phyloP scores from a whole-genome alignment of 1,140 invertebrate species.

The Palaemon carinicauda region DNA sequence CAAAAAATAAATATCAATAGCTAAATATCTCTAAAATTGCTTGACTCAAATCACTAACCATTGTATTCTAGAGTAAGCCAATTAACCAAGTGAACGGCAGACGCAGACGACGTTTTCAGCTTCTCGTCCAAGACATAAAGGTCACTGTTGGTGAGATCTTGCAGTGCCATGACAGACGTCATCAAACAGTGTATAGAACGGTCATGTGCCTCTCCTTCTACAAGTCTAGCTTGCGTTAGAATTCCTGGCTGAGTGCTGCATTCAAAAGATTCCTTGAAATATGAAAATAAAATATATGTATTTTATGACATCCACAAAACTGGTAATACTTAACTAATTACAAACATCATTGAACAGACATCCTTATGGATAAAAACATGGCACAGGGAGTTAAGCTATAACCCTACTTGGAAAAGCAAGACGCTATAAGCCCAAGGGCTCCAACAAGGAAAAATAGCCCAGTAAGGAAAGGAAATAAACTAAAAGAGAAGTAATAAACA shows the following conservation, averaged over 20 bases:
- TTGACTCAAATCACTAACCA: background rate
- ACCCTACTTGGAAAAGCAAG: too few relatives aligned
- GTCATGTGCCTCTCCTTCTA: background rate
- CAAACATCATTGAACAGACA: too few relatives aligned
- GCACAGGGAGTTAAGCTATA: too few relatives aligned
- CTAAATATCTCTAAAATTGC: background rate
- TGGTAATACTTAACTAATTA: too few relatives aligned
- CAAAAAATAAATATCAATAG: background rate
- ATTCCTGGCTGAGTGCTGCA: background rate
- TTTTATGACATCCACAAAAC: background rate
- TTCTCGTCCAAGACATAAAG: conserved; percentile 25
- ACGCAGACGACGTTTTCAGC: background rate
- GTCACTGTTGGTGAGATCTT: background rate
- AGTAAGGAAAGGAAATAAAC: too few relatives aligned
- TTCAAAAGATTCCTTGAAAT: conserved; percentile 15
- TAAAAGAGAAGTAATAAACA: too few relatives aligned
- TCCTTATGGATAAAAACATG: too few relatives aligned
- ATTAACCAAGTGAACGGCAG: conserved; percentile 11
- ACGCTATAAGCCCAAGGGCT: too few relatives aligned
- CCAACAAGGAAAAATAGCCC: too few relatives aligned
- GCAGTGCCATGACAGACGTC: conserved; percentile 20
- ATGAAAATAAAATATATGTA: background rate
- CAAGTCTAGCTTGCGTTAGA: background rate
- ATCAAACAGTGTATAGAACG: conserved; percentile 23
- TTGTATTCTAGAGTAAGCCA: conserved; percentile 29